These are phyloP conservation scores for Micrasema longulum DNA, from an alignment of 1,140 invertebrate species.

Conservation along the genomic window DNA sequence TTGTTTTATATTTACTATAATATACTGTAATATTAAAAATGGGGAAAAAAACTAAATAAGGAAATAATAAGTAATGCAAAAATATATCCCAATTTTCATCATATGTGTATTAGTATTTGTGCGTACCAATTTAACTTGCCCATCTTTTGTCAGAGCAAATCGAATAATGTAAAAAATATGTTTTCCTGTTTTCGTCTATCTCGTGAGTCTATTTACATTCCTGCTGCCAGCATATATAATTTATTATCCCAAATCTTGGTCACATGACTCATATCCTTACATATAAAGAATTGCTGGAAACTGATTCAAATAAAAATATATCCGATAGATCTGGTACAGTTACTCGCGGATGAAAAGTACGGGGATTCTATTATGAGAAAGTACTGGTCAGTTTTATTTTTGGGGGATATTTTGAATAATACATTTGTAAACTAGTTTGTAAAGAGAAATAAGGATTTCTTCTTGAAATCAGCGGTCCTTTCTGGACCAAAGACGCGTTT, in stretches of 20 bases:
- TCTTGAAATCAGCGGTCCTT: constrained; percentile 24
- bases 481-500: constrained; percentile 26
- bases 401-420: constrained; percentile 42
- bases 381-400: constrained; percentile 35
- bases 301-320: constrained; percentile 25
- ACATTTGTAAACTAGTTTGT: constrained; percentile 37
- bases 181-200: neutral
- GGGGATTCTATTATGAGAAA: constrained; percentile 15
- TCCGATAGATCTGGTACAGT: constrained; percentile 6
- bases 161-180: no score
- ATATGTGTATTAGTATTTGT: no score
- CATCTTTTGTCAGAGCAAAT: no score
- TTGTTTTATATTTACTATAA: no score
- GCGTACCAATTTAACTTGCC: no score
- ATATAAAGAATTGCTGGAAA: constrained; percentile 11
- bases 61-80: no score
- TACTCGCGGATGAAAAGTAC: neutral
- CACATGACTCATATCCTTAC: neutral
- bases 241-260: neutral
- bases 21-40: no score
- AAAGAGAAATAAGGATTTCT: constrained; percentile 23
- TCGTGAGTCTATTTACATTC: neutral
- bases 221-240: neutral
- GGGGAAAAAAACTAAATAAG: no score
- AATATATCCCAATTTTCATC: no score